phyloP scores from a whole-genome alignment of 2,888 invertebrate species.

The Drosophila atripex region DNA sequence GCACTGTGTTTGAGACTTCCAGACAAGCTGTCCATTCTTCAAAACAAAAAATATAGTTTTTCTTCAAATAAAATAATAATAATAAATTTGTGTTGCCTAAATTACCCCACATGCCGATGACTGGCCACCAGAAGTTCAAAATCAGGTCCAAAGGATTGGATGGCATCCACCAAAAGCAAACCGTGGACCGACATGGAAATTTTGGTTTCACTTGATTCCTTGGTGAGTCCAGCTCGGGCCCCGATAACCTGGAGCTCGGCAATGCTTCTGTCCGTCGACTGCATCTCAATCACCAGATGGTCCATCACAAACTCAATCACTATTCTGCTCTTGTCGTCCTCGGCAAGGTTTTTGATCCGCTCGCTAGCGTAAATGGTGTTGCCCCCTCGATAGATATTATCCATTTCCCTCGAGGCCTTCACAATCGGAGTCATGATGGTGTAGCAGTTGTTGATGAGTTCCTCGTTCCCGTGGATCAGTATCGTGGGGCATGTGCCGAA shows the following conservation, averaged over 20 bases:
- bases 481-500: conserved; percentile 94
- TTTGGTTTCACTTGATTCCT: conserved; percentile 89
- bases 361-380: conserved; percentile 41
- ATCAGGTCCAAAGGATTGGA: conserved; percentile 97
- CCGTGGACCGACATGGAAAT: conserved; percentile 95
- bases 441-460: conserved; percentile 90
- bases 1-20: conserved; percentile 96
- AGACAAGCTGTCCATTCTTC: conserved; percentile 97
- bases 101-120: conserved; percentile 95
- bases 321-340: conserved; percentile 86
- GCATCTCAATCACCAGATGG: conserved; percentile 93
- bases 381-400: conserved; percentile 32
- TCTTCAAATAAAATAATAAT: no score
- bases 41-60: conserved; percentile 26
- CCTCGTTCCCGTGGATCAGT: conserved; percentile 95
- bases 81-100: neutral
- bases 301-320: conserved; percentile 94
- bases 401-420: conserved; percentile 45
- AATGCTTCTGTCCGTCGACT: conserved; percentile 93
- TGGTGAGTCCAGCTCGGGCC: conserved; percentile 90
- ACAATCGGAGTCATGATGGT: conserved; percentile 84
- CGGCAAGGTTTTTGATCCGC: conserved; percentile 35
- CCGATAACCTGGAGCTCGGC: conserved; percentile 97
- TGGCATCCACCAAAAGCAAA: conserved; percentile 95
- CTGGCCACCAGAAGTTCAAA: conserved; percentile 97